A percentile compares a stretch with the other conserved stretches of the same genome.
These are phyloP conservation scores for Illadopsis cleaveri DNA, from an alignment of 2,113 vertebrate genomes.

Conservation along the genomic window DNA sequence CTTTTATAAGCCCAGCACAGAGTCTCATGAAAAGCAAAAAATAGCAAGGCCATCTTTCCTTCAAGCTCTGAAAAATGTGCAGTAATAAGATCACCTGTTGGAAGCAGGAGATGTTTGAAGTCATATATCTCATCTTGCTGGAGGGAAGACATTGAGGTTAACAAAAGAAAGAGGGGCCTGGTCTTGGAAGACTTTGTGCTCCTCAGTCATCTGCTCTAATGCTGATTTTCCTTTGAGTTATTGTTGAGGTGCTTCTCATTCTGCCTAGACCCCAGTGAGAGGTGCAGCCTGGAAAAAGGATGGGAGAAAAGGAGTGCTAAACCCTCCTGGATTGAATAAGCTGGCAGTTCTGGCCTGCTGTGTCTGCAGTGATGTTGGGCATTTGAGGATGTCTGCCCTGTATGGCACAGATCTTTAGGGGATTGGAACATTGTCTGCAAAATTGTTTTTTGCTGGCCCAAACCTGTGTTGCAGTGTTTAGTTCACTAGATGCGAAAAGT, in stretches of 20 bases:
- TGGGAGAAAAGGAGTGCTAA: background rate
- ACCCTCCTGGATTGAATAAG: background rate
- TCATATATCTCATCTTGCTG: background rate
- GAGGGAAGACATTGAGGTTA: background rate
- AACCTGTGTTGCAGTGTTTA: background rate
- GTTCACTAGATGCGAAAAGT: background rate
- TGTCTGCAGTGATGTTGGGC: background rate
- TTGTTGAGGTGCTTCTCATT: background rate
- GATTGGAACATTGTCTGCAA: background rate
- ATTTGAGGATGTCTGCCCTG: background rate
- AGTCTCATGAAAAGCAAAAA: background rate
- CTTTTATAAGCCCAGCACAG: background rate
- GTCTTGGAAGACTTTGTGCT: background rate
- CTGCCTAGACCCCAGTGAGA: background rate
- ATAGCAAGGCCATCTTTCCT: background rate
- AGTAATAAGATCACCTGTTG: background rate
- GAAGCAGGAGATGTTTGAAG: background rate
- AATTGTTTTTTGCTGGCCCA: background rate
- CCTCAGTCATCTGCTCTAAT: background rate
- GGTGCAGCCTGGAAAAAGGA: background rate
- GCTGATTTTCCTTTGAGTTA: background rate
- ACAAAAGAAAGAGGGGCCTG: background rate
- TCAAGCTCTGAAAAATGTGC: background rate
- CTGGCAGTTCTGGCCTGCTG: background rate
- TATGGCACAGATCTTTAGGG: background rate